Evolutionary conservation across 2,888 invertebrate species (phyloP).

Genomic region (Hirudinaria manillensis): DNA sequence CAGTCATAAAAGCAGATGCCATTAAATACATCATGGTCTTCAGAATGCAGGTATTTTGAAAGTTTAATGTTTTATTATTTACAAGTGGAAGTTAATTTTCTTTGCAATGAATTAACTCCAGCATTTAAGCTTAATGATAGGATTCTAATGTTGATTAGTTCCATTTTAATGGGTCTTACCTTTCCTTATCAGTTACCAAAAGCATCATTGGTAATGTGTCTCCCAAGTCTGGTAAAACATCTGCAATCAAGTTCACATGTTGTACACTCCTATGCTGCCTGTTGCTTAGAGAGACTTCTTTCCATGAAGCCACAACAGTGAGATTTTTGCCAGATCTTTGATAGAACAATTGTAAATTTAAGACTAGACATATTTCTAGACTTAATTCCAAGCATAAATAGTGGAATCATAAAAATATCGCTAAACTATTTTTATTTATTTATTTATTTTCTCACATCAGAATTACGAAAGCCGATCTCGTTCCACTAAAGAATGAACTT

Average conservation of each 20-base stretch:
- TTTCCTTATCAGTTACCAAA: slow-evolving; percentile 62
- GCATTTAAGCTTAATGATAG: background rate
- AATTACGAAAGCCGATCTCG: slow-evolving; percentile 41
- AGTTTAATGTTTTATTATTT: background rate
- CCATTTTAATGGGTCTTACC: background rate
- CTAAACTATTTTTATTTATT: background rate
- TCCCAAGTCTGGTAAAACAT: slow-evolving; percentile 75
- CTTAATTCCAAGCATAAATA: too few species aligned
- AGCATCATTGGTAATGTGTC: slow-evolving; percentile 67
- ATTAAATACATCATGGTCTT: slow-evolving; percentile 95
- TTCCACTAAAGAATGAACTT: slow-evolving; percentile 58
- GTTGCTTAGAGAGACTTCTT: slow-evolving; percentile 76
- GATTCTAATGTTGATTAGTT: background rate
- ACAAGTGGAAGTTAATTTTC: background rate
- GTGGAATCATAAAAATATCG: too few species aligned
- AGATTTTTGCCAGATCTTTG: background rate
- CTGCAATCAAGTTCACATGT: slow-evolving; percentile 73
- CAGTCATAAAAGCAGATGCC: slow-evolving; percentile 90
- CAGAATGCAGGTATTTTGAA: slow-evolving; percentile 64
- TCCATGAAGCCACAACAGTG: slow-evolving; percentile 61
- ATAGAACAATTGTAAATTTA: too few species aligned
- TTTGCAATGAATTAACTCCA: background rate
- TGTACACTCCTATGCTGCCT: slow-evolving; percentile 89
- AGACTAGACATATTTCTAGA: too few species aligned
- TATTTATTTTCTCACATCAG: background rate